These are phyloP conservation scores for Deilephila elpenor DNA, from an alignment of 2,888 invertebrate genomes.

Conservation along the genomic window DNA sequence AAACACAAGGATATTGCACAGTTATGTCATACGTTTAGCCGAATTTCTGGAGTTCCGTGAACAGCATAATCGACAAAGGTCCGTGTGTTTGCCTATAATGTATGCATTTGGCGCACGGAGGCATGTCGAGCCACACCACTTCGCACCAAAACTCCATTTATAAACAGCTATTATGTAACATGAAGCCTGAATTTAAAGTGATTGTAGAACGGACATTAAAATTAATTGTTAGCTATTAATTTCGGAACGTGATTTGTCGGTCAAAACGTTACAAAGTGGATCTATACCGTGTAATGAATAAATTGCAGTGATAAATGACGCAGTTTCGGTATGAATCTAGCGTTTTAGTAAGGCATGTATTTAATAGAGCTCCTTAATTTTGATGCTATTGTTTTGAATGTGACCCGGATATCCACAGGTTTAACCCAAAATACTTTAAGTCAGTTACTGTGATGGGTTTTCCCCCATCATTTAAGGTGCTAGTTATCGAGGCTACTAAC, in stretches of 20 bases:
- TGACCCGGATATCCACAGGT: neutral
- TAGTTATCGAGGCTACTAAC: no score
- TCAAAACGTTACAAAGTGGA: constrained; percentile 15
- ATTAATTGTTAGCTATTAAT: constrained; percentile 25
- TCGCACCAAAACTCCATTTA: constrained; percentile 13
- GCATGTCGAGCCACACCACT: neutral
- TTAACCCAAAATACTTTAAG: no score
- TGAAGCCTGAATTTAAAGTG: constrained; percentile 24
- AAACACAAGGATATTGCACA: neutral
- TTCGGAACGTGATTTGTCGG: constrained; percentile 23
- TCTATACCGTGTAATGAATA: constrained; percentile 19
- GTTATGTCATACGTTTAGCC: neutral
- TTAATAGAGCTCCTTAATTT: neutral
- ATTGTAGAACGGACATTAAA: constrained; percentile 14
- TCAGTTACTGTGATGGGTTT: no score
- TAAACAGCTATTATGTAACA: constrained; percentile 13
- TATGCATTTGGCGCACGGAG: constrained; percentile 63
- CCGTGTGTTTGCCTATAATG: constrained; percentile 51
- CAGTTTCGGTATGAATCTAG: neutral
- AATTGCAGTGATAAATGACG: constrained; percentile 21
- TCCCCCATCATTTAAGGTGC: no score
- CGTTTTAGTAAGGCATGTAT: neutral
- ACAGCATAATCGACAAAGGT: neutral
- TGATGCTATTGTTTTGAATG: neutral
- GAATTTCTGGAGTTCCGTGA: constrained; percentile 23